Base-by-base conservation (phyloP, 1,140 invertebrate genomes). In the Sweltsa coloradensis region DNA sequence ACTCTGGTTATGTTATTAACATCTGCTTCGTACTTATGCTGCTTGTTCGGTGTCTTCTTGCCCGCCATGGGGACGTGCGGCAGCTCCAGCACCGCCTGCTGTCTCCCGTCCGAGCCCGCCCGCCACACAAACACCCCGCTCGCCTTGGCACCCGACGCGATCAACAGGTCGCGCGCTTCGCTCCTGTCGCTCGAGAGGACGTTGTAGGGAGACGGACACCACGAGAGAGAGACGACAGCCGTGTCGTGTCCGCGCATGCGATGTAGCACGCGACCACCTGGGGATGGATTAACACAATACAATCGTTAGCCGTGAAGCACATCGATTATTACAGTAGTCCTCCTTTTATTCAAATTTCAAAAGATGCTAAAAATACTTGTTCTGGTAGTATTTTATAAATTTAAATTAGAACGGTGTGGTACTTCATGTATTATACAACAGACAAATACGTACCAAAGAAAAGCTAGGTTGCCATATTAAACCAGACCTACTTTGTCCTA, bases 201-300 rank as follows among this genome's bases (percentile, higher is more conserved):
- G 63, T 74, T 75, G 24, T 63, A 51, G 26, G 70, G 60, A 18
- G 65, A 60, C 11, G 83, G 84, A 66, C 83, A 86, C 83, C 83
- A 88, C 24, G 75, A 73, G 21, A 88, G 51, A 51, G 74, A 78
- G 5, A 75, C 60, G 34, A 87, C 70, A 54, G 82, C 76, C n/a
- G 73, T 70, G 62, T 85, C 75, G 59, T 87, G 83, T 5, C 76
- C 76, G 56, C 78, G 70, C 4, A 85, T 60, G 67, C 76, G 78
- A 46, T 79, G 79, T 16, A 79, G 47, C 36, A 83, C 54, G 48
- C 61, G 64, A 4, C 78, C 77, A 50, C 63, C 59, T 43, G 68
- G 74, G 76, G 51, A 46, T 55, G 58, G 60, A 62, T 54, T 46
- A 53, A 54, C n/a, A n/a, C n/a, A n/a, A n/a, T n/a, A n/a, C n/a